Evolutionary conservation across 2,888 invertebrate genomes (phyloP), one percentile per base, ranked within the genome.

Genomic region (Drosophila neotestacea): DNA sequence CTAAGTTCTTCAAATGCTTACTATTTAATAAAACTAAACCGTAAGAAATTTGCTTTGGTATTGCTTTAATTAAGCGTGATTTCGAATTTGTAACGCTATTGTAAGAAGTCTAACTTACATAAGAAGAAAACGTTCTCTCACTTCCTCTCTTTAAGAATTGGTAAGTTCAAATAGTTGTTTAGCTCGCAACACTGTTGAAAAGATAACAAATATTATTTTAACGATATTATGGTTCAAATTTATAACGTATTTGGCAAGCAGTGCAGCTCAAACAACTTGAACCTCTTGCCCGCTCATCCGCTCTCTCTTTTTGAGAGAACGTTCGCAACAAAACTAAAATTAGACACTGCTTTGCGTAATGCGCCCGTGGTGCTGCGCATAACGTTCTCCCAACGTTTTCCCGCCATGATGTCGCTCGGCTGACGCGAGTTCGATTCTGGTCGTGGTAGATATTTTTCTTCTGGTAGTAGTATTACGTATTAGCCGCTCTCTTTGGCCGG

Each of bases 401-500:
- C 22, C 22, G 5, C 7, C 4, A 30, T 36, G 11, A 1, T n/a
- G 27, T 36, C 13, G 6, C 3, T 13, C 32, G 3, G 9, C 9
- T 22, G 0, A 6, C 51, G 48, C 7, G 48, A 1, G 78, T 64
- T 76, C 78, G 9, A 52, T 11, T 27, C 0, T 7, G 10, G 11
- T 30, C 16, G 1, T 39, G 28, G 13, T 28, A 13, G 22, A 3
- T 22, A 22, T 22, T 22, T 22, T 13, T 28, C 13, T 51, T 13
- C 22, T 41, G 16, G 22, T 4, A 22, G 1, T 10, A 10, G 4
- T 44, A 6, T 16, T 1, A 5, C 5, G 30, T 30, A 10, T 54
- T 44, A 81, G 80, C 90, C 91, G 71, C 87, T 90, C 84, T 65
- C 69, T 91, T 91, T 91, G 91, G 91, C 88, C 91, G 91, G 89